Evolutionary conservation across 2,888 invertebrate genomes (phyloP).

Genomic region (Tipula helvola): DNA sequence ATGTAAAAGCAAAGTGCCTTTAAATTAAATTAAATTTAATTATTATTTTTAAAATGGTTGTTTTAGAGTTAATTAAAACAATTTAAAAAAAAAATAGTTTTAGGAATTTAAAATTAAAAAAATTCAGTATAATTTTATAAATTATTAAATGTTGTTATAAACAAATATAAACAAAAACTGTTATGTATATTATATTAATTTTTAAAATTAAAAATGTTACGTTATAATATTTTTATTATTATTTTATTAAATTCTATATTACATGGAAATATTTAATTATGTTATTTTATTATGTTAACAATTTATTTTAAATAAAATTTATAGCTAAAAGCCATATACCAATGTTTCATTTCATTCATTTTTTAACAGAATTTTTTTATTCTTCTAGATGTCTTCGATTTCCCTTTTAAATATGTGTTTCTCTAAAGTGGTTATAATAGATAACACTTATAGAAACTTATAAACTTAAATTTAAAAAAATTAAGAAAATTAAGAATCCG

Average conservation of each 20-base stretch:
- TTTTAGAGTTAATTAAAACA: conserved; percentile 9
- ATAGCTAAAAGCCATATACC: background rate
- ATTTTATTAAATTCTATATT: background rate
- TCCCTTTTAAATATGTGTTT: no score
- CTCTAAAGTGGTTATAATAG: no score
- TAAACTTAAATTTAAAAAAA: no score
- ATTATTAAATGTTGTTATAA: background rate
- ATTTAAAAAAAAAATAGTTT: background rate
- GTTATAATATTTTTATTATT: background rate
- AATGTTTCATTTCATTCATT: background rate
- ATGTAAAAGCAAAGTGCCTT: conserved; percentile 8
- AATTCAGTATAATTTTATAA: background rate
- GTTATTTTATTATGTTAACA: background rate
- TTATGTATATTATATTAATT: background rate
- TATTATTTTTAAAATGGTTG: background rate
- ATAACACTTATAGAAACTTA: no score
- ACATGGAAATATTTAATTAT: background rate
- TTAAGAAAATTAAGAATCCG: no score
- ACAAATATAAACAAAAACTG: background rate
- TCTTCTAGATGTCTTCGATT: no score
- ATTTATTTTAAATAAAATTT: background rate
- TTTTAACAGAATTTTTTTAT: no score
- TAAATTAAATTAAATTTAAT: background rate
- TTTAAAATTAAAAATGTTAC: background rate
- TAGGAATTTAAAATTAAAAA: background rate